Evolutionary conservation across 2,888 invertebrate species (phyloP), one percentile per base, ranked within the genome.

Genomic region (Rhingia campestris): DNA sequence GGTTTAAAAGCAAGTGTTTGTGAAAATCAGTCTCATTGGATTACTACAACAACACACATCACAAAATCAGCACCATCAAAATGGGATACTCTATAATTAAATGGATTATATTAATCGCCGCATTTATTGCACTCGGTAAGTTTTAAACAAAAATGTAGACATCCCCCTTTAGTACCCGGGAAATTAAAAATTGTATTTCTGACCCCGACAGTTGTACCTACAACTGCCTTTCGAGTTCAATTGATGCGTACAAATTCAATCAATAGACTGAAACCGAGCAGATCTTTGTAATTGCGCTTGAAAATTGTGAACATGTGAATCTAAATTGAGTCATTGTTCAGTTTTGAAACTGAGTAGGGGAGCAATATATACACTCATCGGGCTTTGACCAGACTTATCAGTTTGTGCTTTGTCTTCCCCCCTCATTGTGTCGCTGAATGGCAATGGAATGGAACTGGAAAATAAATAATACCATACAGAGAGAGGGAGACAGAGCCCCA

Each of bases 91-190:
- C 88, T 81, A 89, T 89, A 87, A 88, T 89, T 49, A 89, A 90
- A 88, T 91, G 91, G 90, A 89, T 91, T 87, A 89, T 88, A 81
- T 87, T 90, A 86, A 88, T 89, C 86, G 89, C 89, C 87, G 90
- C 90, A 86, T 88, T 88, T 75, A 88, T 89, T 87, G 87, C 88
- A 61, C 87, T 89, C 67, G 90, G 91, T 91, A 88, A 90, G 91
- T 89, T 87, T 41, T n/a, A 39, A n/a, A n/a, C 41, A 14, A 59
- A 30, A 22, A 6, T 69, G 22, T 22, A 22, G 22, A 22, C 22
- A 22, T 22, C 22, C 22, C 22, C 22, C 2, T 22, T 22, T 22
- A 22, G 22, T 22, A 2, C 22, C 22, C 22, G 1, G 22, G 1
- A 22, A 22, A 22, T 22, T 22, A 22, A 22, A 22, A 22, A 22